Conservation (phyloP, 2,888 invertebrate genomes). For the Dichetophora obliterata region DNA sequence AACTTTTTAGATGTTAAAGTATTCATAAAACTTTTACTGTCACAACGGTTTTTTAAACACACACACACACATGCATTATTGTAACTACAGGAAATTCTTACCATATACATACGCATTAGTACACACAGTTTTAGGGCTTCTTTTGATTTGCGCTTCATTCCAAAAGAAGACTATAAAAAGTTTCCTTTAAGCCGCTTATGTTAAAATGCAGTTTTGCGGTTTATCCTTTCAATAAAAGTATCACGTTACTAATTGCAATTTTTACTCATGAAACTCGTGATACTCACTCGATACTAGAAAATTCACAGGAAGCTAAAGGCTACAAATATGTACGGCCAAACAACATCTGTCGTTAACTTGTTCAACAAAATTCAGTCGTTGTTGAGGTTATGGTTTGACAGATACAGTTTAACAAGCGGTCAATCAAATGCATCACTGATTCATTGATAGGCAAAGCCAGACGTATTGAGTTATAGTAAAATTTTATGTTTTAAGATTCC, state of each 20-base stretch:
- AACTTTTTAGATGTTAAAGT: conserved; percentile 5
- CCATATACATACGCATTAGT: not conserved
- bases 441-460: no score
- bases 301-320: not conserved
- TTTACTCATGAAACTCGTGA: conserved; percentile 40
- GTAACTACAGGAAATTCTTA: not conserved
- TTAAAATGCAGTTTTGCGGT: conserved; percentile 60
- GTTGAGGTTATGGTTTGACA: no score
- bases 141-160: conserved; percentile 36
- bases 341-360: conserved; percentile 24
- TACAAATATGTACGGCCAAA: not conserved
- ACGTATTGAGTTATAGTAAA: no score
- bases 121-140: conserved; percentile 25
- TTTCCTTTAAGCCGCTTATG: conserved; percentile 46
- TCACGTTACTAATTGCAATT: conserved; percentile 66
- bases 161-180: conserved; percentile 34
- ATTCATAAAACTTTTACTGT: not conserved
- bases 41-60: not conserved
- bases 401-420: no score
- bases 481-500: no score
- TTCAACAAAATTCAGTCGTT: no score
- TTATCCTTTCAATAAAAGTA: conserved; percentile 68
- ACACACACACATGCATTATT: not conserved
- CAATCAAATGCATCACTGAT: no score
- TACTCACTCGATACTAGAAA: not conserved